Conservation (phyloP, 2,888 invertebrate species). For the Alviniconcha strummeri region DNA sequence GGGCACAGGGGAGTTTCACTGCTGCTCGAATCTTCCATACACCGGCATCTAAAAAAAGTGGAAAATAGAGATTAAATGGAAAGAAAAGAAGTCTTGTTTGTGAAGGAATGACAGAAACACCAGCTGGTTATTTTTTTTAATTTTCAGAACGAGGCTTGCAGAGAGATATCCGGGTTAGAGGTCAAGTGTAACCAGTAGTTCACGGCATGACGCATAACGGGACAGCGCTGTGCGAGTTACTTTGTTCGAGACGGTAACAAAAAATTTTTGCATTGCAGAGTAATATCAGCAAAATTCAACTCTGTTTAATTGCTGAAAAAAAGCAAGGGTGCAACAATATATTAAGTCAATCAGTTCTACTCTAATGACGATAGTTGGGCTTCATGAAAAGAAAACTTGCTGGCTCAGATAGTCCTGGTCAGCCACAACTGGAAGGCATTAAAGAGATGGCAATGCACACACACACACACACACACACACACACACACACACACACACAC, state of each 20-base stretch:
- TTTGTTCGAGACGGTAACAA: too few relatives aligned
- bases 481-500: neutral
- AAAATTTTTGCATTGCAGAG: neutral
- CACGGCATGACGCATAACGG: neutral
- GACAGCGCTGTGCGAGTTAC: too few relatives aligned
- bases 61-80: conserved; percentile 44
- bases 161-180: conserved; percentile 41
- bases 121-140: conserved; percentile 52
- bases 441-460: neutral
- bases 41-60: conserved; percentile 24
- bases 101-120: conserved; percentile 58
- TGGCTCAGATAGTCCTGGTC: neutral
- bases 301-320: neutral
- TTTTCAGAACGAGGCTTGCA: conserved; percentile 53
- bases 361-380: neutral
- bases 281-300: neutral
- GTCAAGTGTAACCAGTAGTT: conserved; percentile 26
- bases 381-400: neutral
- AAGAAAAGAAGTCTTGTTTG: conserved; percentile 55
- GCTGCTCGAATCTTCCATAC: conserved; percentile 67
- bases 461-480: neutral
- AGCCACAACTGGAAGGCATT: neutral
- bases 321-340: neutral
- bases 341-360: neutral
- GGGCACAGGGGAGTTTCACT: conserved; percentile 63